A percentile compares a stretch with the other conserved stretches of the same genome.
Conservation (phyloP, 1,140 invertebrate genomes). For the Aphidius gifuensis region DNA sequence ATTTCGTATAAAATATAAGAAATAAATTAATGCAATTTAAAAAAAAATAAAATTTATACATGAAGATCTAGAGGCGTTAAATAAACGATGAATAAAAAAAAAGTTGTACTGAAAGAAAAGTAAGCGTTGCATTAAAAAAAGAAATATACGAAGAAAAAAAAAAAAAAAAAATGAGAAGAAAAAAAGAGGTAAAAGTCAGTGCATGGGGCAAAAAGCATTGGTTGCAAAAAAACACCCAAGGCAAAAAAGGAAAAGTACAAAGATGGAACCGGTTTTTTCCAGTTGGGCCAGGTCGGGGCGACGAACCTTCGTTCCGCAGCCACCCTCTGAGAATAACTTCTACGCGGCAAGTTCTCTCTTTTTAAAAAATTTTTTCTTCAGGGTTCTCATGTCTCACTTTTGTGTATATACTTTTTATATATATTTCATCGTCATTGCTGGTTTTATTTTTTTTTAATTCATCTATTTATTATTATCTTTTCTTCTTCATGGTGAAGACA, state of each 20-base stretch:
- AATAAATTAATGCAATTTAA: too few relatives aligned
- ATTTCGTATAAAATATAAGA: too few relatives aligned
- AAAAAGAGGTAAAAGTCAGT: constrained; percentile 10
- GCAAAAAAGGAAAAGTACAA: constrained; percentile 36
- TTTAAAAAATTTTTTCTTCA: constrained; percentile 3
- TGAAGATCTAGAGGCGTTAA: too few relatives aligned
- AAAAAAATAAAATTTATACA: too few relatives aligned
- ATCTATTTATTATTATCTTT: background rate
- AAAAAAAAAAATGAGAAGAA: background rate
- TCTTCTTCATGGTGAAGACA: background rate
- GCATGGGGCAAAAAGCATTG: constrained; percentile 25
- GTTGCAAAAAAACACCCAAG: constrained; percentile 12
- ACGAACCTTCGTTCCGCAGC: constrained; percentile 53
- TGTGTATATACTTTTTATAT: constrained; percentile 2
- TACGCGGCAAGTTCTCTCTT: constrained; percentile 34
- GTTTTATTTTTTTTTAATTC: constrained; percentile 4
- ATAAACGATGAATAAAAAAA: background rate
- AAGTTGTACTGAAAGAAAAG: constrained; percentile 2
- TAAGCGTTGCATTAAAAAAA: constrained; percentile 4
- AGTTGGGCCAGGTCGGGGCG: constrained; percentile 57
- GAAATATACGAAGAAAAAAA: background rate
- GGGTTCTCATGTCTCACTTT: constrained; percentile 6
- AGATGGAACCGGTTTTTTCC: constrained; percentile 58
- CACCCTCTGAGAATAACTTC: constrained; percentile 57
- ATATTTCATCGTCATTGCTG: constrained; percentile 13